Percentiles rank a stretch among this genome's conserved stretches.
Evolutionary conservation across 2,113 vertebrate species (phyloP).

Genomic region (Etheostoma cragini): DNA sequence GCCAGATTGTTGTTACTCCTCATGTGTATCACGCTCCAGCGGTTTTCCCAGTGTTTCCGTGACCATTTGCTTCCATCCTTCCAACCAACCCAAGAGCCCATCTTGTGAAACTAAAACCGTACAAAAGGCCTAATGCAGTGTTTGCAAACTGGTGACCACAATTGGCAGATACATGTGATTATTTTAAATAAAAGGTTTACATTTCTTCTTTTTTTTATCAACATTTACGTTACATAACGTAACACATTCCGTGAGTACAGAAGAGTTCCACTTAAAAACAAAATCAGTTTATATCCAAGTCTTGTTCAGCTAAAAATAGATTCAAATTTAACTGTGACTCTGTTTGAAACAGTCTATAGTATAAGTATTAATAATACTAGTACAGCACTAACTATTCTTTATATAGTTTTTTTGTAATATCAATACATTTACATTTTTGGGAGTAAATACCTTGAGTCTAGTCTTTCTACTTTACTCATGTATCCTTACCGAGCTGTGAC

Average conservation of each 20-base stretch:
- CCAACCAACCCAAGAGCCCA: too few species aligned
- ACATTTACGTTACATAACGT: too few species aligned
- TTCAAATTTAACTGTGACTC: neutral
- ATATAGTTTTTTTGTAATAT: neutral
- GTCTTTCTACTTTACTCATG: slow-evolving; percentile 5
- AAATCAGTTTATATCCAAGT: neutral
- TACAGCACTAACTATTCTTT: neutral
- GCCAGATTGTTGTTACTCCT: too few species aligned
- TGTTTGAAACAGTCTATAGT: neutral
- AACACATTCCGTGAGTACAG: too few species aligned
- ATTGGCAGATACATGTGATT: neutral
- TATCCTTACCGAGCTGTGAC: slow-evolving; percentile 17
- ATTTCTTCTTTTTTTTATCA: too few species aligned
- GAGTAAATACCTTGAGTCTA: neutral
- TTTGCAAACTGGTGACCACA: neutral
- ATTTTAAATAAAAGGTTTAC: neutral
- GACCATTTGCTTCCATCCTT: too few species aligned
- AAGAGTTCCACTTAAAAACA: neutral
- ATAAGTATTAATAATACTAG: neutral
- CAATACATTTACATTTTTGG: neutral
- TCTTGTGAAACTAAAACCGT: too few species aligned
- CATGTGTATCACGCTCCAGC: too few species aligned
- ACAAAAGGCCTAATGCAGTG: neutral
- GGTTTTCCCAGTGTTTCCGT: too few species aligned
- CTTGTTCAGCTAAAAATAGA: neutral